phyloP scores from a whole-genome alignment of 2,797 vertebrate species.

The Myotis planiceps region DNA sequence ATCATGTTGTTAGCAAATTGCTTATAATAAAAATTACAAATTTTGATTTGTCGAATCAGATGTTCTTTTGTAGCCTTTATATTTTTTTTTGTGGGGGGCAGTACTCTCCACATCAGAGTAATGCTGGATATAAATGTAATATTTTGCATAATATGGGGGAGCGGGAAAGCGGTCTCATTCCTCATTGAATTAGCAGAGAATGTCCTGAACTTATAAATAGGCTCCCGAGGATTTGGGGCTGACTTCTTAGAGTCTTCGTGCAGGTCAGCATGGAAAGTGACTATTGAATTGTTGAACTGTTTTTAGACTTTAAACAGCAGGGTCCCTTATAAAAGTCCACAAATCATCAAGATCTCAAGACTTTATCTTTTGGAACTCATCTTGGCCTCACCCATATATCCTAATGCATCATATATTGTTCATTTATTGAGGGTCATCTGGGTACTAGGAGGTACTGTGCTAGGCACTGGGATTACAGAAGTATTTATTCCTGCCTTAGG shows the following conservation, averaged over 20 bases:
- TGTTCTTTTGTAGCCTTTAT: background rate
- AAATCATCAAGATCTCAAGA: background rate
- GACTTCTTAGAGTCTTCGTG: background rate
- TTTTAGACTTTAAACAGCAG: background rate
- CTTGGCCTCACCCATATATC: background rate
- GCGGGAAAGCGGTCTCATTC: background rate
- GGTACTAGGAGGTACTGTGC: background rate
- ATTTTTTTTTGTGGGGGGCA: background rate
- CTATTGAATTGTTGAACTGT: background rate
- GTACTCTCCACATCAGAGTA: background rate
- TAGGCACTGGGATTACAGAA: background rate
- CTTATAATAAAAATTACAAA: background rate
- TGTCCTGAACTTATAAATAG: background rate
- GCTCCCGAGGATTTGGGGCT: background rate
- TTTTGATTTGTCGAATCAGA: slow-evolving; percentile 5
- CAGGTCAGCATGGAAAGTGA: background rate
- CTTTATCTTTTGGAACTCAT: background rate
- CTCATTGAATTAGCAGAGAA: slow-evolving; percentile 5
- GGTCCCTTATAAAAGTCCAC: background rate
- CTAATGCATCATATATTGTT: background rate
- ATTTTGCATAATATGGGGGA: background rate
- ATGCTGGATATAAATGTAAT: background rate
- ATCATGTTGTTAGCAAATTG: background rate
- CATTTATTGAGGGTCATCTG: background rate
- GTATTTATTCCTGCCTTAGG: background rate